Base-by-base conservation (phyloP, 2,113 vertebrate genomes). In the Lagenorhynchus albirostris region DNA sequence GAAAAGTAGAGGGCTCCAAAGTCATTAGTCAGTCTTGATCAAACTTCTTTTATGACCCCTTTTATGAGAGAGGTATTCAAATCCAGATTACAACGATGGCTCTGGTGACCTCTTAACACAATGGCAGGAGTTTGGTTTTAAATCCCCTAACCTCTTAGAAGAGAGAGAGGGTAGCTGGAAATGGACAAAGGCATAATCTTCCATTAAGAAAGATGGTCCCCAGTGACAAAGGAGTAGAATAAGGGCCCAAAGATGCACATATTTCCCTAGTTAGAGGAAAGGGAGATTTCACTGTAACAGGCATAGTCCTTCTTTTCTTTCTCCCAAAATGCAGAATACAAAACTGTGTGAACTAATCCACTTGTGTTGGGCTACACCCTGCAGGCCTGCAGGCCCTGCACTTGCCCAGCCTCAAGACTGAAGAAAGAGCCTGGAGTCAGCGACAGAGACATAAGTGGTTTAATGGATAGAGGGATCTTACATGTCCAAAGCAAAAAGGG, bases 31-130 rank as follows among this genome's bases (percentile, higher is more conserved):
- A 50, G 77, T 63, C 62, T 80, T 63, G 5, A 80, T 92, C 82
- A 91, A 60, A 89, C 44, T 44, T 93, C 70, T 94, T 89, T 94
- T 84, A 87, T 89, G 63, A 92, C n/a, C 31, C 20, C 18, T 96
- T 93, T 91, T 94, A 73, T 63, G 47, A 79, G 36, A 79, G 20
- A 85, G 31, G 81, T 55, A 82, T 89, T 95, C 67, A 91, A 91
- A 93, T 79, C 8, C 25, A 89, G 74, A 83, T 92, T 92, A 91
- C 58, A 74, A n/a, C 6, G 63, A 93, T 26, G 63, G 18, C 21
- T 53, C 25, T 33, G 44, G 41, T 89, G 63, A 73, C 53, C 68
- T 93, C 85, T 71, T 90, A 86, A 71, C n/a, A 73, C 47, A 73
- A 47, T 84, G 55, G 33, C 85, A 10, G 6, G 33, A 88, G 31